A percentile compares a stretch with the other conserved stretches of the same genome.
Conservation (phyloP, 2,113 vertebrate genomes). For the Lichenostomus cassidix region DNA sequence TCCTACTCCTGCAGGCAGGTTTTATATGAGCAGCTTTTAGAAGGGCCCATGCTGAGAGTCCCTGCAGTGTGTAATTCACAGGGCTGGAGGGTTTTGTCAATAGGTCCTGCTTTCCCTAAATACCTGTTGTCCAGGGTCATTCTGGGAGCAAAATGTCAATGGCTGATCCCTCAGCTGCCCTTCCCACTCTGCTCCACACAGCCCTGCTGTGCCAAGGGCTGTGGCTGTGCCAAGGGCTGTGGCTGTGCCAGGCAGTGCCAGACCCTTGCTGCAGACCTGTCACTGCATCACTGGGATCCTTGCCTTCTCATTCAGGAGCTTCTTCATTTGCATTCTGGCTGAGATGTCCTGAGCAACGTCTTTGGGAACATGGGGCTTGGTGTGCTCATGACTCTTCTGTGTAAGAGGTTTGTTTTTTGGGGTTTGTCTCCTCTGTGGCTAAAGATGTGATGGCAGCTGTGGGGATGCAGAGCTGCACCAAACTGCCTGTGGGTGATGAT, state of each 20-base stretch:
- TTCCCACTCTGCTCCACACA: accelerated
- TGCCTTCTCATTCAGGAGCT: neutral
- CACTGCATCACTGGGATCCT: neutral
- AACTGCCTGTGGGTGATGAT: neutral
- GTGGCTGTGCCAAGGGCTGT: accelerated
- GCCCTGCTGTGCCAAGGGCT: neutral
- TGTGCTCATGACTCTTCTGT: neutral
- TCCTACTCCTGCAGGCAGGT: neutral
- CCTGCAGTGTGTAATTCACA: neutral
- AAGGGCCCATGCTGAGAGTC: neutral
- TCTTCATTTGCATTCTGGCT: neutral
- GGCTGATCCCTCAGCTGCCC: neutral
- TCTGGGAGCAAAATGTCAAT: neutral
- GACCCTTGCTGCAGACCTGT: accelerated
- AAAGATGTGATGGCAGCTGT: neutral
- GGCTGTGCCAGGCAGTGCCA: accelerated
- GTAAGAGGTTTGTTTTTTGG: neutral
- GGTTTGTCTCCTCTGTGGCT: neutral
- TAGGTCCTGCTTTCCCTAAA: neutral
- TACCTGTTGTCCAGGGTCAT: neutral
- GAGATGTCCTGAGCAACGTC: neutral
- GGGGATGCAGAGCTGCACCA: neutral
- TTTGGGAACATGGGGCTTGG: neutral
- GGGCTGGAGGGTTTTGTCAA: neutral
- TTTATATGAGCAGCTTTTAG: conserved; percentile 6